These are phyloP conservation scores for Poecilia latipinna DNA, from an alignment of 2,113 vertebrate species.

Conservation along the genomic window DNA sequence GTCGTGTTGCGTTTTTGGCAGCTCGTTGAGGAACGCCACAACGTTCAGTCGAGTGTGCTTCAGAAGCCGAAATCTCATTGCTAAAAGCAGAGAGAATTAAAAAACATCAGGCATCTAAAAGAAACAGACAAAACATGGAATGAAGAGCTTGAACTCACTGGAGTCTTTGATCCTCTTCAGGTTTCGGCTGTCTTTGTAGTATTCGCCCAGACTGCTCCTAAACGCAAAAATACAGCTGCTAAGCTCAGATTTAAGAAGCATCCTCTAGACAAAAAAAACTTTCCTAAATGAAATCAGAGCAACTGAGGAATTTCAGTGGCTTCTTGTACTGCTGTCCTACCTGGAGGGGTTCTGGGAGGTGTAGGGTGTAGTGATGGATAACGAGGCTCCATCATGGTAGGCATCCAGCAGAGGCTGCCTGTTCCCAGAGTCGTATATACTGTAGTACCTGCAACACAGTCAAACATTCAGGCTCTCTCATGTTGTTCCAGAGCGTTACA, in stretches of 20 bases:
- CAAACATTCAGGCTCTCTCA: background rate
- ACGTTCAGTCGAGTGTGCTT: conserved; percentile 89
- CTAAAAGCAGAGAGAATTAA: conserved; percentile 60
- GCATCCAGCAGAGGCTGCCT: conserved; percentile 89
- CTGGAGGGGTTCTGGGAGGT: conserved; percentile 82
- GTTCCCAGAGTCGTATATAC: conserved; percentile 88
- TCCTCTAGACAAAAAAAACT: background rate
- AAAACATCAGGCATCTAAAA: conserved; percentile 1
- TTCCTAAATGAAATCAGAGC: no score
- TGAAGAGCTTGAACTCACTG: conserved; percentile 75
- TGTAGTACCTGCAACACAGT: conserved; percentile 83
- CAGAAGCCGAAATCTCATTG: conserved; percentile 82
- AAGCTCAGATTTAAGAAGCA: background rate
- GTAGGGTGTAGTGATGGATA: conserved; percentile 86
- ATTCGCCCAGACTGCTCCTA: conserved; percentile 86
- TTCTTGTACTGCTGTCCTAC: conserved; percentile 61
- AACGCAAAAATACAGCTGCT: background rate
- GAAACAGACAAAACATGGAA: background rate
- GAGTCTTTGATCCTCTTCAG: conserved; percentile 88
- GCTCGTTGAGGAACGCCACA: conserved; percentile 89
- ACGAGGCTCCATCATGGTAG: conserved; percentile 89
- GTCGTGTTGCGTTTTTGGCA: conserved; percentile 92
- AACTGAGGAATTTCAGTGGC: background rate
- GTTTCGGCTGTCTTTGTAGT: conserved; percentile 88
- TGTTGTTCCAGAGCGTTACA: background rate